These are phyloP conservation scores for Danio jaintianensis DNA, from an alignment of 2,797 vertebrate species.

Conservation along the genomic window DNA sequence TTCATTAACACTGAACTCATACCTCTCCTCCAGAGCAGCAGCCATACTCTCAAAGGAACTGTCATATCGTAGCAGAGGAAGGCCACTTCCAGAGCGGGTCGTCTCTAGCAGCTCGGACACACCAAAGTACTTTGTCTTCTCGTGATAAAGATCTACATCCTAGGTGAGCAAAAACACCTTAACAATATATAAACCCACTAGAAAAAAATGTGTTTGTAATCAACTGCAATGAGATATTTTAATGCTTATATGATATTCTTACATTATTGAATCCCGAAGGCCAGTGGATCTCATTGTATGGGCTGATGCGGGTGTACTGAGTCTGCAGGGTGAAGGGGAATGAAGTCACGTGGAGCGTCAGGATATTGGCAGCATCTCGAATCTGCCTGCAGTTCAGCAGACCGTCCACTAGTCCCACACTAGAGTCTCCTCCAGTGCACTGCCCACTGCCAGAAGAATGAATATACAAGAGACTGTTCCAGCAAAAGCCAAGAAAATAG, in stretches of 20 bases:
- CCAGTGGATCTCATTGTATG: conserved; percentile 99
- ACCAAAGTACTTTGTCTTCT: conserved; percentile 93
- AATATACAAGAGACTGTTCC: neutral
- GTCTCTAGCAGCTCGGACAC: conserved; percentile 94
- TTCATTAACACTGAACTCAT: conserved; percentile 26
- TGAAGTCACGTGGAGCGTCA: conserved; percentile 95
- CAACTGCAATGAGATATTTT: neutral
- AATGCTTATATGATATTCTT: conserved; percentile 60
- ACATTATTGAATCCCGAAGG: conserved; percentile 90
- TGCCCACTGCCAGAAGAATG: conserved; percentile 64
- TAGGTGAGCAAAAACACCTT: conserved; percentile 65
- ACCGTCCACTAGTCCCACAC: conserved; percentile 87
- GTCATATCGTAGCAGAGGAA: conserved; percentile 92
- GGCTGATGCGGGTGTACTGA: conserved; percentile 92
- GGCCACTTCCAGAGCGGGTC: conserved; percentile 87
- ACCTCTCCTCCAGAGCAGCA: conserved; percentile 93
- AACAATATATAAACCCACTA: neutral
- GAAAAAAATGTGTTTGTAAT: neutral
- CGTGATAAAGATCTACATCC: conserved; percentile 92
- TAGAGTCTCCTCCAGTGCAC: conserved; percentile 76
- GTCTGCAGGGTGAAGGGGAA: conserved; percentile 96
- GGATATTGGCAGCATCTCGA: conserved; percentile 91
- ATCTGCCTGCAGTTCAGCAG: conserved; percentile 92
- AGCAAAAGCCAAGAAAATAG: neutral
- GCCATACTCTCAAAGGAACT: conserved; percentile 97